Percentiles rank a stretch among this genome's conserved stretches.
Conservation (phyloP, 2,888 invertebrate species). For the Morinoia aosen region DNA sequence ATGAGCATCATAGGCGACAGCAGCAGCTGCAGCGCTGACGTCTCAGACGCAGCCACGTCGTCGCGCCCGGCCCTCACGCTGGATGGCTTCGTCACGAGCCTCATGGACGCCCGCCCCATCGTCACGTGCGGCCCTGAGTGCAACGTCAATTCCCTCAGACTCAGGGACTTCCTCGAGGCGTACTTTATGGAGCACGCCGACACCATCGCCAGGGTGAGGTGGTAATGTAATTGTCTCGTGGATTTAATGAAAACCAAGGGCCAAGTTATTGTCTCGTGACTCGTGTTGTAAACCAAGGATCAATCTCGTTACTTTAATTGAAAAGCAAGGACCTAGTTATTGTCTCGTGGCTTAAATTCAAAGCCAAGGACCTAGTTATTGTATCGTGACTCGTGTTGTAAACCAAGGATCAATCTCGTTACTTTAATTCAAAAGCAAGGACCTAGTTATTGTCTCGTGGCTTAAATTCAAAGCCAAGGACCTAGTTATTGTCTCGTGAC, state of each 20-base stretch:
- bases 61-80: slow-evolving; percentile 53
- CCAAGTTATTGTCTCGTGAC: too few species aligned
- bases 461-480: background rate
- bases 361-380: too few species aligned
- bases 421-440: too few species aligned
- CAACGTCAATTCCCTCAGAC: slow-evolving; percentile 64
- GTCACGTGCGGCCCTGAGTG: slow-evolving; percentile 65
- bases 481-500: too few species aligned
- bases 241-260: background rate
- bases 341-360: background rate
- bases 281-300: too few species aligned
- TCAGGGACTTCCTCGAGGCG: slow-evolving; percentile 65
- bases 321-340: too few species aligned
- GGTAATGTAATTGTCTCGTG: background rate
- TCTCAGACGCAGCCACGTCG: background rate
- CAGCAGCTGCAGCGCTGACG: background rate
- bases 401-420: too few species aligned
- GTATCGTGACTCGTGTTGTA: too few species aligned
- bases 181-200: slow-evolving; percentile 64
- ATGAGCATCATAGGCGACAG: slow-evolving; percentile 64
- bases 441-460: background rate
- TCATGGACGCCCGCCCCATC: slow-evolving; percentile 63
- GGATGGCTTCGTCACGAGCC: slow-evolving; percentile 62
- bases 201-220: slow-evolving; percentile 56
- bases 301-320: too few species aligned